Evolutionary conservation across 2,797 vertebrate species (phyloP).

Genomic region (Paedocypris micromegethes): DNA sequence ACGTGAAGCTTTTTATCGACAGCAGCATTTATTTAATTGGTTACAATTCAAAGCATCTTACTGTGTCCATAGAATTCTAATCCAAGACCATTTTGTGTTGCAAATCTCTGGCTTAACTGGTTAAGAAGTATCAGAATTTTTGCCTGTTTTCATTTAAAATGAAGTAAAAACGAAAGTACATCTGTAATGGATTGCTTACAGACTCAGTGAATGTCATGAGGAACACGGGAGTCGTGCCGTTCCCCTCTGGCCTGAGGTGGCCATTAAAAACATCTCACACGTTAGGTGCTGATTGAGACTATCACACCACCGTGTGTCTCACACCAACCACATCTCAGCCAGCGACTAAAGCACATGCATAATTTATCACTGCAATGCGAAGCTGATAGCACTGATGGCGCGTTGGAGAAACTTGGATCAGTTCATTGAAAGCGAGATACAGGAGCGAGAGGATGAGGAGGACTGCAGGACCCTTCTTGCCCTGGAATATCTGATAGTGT

Average conservation of each 20-base stretch:
- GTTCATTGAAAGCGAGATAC: constrained; percentile 24
- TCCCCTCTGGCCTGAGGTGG: neutral
- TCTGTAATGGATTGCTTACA: no score
- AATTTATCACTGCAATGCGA: constrained; percentile 29
- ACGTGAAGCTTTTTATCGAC: no score
- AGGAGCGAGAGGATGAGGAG: neutral
- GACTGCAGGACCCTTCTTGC: constrained; percentile 12
- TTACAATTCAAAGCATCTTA: no score
- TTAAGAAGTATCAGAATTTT: no score
- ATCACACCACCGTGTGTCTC: neutral
- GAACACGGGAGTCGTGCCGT: neutral
- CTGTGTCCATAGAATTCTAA: no score
- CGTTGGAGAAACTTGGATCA: constrained; percentile 22
- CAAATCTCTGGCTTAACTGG: no score
- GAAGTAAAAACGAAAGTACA: no score
- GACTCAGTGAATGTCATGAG: no score
- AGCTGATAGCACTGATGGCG: constrained; percentile 37
- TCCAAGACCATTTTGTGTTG: no score
- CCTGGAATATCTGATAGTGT: constrained; percentile 24
- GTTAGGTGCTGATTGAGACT: constrained; percentile 28
- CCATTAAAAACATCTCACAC: constrained; percentile 4
- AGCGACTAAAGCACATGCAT: constrained; percentile 14
- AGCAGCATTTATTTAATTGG: no score
- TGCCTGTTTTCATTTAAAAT: no score
- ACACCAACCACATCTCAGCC: constrained; percentile 9